Percentiles rank a stretch among this genome's conserved stretches.
These are phyloP conservation scores for Gandaritis pyraliata DNA, from an alignment of 2,888 invertebrate species.

Conservation along the genomic window DNA sequence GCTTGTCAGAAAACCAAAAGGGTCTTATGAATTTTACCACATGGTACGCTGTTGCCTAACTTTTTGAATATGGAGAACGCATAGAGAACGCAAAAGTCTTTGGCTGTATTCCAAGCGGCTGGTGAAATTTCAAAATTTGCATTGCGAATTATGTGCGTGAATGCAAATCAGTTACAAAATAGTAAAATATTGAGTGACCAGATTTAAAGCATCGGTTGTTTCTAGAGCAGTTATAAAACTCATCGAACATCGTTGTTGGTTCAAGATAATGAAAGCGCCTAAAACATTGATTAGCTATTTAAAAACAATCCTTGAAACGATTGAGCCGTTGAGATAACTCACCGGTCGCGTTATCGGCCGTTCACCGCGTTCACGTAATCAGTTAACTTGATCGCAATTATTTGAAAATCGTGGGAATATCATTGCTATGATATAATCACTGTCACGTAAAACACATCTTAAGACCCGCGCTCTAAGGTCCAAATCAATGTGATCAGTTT, in stretches of 20 bases:
- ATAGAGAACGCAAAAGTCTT: slow-evolving; percentile 26
- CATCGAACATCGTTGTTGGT: slow-evolving; percentile 4
- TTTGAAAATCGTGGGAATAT: slow-evolving; percentile 40
- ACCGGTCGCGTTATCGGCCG: slow-evolving; percentile 39
- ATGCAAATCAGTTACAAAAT: slow-evolving; percentile 16
- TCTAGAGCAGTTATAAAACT: slow-evolving; percentile 8
- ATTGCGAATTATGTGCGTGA: slow-evolving; percentile 23
- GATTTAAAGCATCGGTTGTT: slow-evolving; percentile 9
- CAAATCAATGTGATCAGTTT: slow-evolving; percentile 21
- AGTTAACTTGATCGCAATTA: slow-evolving; percentile 36
- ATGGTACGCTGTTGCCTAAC: slow-evolving; percentile 18
- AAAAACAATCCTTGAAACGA: slow-evolving; percentile 37
- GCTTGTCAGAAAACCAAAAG: slow-evolving; percentile 15
- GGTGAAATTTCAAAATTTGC: slow-evolving; percentile 31
- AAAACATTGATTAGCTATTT: slow-evolving; percentile 18
- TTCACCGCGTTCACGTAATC: slow-evolving; percentile 41
- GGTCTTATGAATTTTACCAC: slow-evolving; percentile 1
- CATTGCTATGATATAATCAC: slow-evolving; percentile 20
- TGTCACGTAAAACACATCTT: slow-evolving; percentile 15
- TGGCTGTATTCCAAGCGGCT: slow-evolving; percentile 42
- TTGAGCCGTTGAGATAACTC: slow-evolving; percentile 35
- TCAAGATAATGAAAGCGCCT: slow-evolving; percentile 14
- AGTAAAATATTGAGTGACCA: slow-evolving; percentile 8
- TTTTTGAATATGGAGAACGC: slow-evolving; percentile 28
- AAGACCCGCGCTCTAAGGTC: slow-evolving; percentile 23